Percentiles rank a stretch among this genome's conserved stretches.
Conservation (phyloP, 2,797 vertebrate genomes). For the Phaenicophaeus curvirostris region DNA sequence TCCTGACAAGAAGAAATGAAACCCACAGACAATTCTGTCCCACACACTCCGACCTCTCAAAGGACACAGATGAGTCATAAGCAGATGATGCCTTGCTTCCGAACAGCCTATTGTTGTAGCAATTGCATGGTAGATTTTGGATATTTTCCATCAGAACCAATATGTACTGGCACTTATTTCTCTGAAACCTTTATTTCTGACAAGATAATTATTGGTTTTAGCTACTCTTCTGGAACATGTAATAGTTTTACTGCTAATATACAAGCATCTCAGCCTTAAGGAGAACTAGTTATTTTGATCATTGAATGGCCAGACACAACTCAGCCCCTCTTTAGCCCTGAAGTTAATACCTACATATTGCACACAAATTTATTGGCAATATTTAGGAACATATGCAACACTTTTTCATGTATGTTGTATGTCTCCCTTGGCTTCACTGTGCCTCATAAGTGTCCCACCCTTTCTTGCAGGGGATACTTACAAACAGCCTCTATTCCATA, state of each 20-base stretch:
- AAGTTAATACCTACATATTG: not conserved
- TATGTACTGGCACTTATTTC: constrained; percentile 4
- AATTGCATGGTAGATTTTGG: not conserved
- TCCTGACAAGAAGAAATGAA: constrained; percentile 22
- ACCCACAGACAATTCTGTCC: constrained; percentile 41
- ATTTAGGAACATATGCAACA: not conserved
- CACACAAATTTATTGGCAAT: not conserved
- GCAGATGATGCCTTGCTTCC: not conserved
- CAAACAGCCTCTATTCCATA: not conserved
- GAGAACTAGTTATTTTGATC: not conserved
- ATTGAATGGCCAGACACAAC: not conserved
- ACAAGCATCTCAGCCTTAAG: not conserved
- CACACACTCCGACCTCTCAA: constrained; percentile 50
- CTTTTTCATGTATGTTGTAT: not conserved
- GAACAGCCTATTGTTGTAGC: not conserved
- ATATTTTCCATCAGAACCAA: constrained; percentile 23
- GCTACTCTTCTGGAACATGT: constrained; percentile 6
- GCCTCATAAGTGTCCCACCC: not conserved
- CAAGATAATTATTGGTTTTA: constrained; percentile 25
- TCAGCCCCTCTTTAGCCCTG: not conserved
- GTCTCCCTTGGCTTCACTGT: not conserved
- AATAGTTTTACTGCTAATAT: not conserved
- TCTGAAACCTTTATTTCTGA: constrained; percentile 38
- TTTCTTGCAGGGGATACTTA: not conserved
- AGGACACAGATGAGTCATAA: constrained; percentile 56